A percentile compares a stretch with the other conserved stretches of the same genome.
Conservation (phyloP, 2,797 vertebrate genomes). For the Characodon lateralis region DNA sequence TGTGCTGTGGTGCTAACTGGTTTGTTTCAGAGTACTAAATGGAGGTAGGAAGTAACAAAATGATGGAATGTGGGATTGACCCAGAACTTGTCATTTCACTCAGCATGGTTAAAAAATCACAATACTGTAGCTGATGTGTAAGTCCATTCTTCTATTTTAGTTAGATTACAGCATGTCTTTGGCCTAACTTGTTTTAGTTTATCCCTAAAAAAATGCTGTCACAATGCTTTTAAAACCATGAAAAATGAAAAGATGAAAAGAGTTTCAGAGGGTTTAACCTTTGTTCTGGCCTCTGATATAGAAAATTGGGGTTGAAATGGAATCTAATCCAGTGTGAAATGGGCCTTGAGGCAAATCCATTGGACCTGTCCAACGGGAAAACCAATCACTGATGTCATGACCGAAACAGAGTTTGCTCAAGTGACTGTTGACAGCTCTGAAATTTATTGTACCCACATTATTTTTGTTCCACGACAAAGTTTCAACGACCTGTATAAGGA, state of each 20-base stretch:
- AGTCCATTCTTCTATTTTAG: constrained; percentile 38
- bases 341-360: constrained; percentile 64
- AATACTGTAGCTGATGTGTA: constrained; percentile 30
- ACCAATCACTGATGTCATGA: constrained; percentile 67
- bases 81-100: not conserved
- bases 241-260: constrained; percentile 58
- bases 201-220: constrained; percentile 49
- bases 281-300: constrained; percentile 46
- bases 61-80: not conserved
- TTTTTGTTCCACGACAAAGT: constrained; percentile 75
- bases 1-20: too few relatives aligned
- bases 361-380: constrained; percentile 65
- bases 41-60: not conserved
- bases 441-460: constrained; percentile 74
- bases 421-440: constrained; percentile 75
- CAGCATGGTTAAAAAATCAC: constrained; percentile 1
- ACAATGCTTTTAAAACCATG: constrained; percentile 48
- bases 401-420: constrained; percentile 57
- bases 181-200: constrained; percentile 27
- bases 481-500: constrained; percentile 72
- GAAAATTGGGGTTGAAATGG: constrained; percentile 65
- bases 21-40: too few relatives aligned
- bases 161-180: constrained; percentile 39
- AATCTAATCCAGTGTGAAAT: constrained; percentile 79
- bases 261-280: constrained; percentile 62